Conservation (phyloP, 2,888 invertebrate genomes). For the Mythimna pallens region DNA sequence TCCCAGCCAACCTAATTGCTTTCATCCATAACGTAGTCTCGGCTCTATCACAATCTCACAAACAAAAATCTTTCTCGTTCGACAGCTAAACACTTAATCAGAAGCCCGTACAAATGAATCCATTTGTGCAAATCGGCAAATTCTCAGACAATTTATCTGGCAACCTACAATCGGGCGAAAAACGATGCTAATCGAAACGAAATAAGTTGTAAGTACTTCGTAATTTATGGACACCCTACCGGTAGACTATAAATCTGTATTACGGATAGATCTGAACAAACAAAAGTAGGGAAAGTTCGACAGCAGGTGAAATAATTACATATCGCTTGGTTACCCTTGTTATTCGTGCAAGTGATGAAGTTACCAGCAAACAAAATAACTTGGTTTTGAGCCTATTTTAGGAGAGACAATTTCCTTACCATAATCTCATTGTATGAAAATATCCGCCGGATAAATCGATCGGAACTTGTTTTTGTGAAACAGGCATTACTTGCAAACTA, state of each 20-base stretch:
- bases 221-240: conserved; percentile 49
- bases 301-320: conserved; percentile 54
- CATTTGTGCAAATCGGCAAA: conserved; percentile 50
- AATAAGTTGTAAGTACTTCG: conserved; percentile 54
- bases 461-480: neutral
- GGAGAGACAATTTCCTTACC: neutral
- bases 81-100: conserved; percentile 18
- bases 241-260: conserved; percentile 49
- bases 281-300: conserved; percentile 54
- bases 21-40: neutral
- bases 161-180: conserved; percentile 40
- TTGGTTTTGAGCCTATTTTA: neutral
- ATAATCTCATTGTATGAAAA: neutral
- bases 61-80: conserved; percentile 31
- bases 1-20: conserved; percentile 11
- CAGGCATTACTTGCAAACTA: no score
- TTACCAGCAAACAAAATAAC: conserved; percentile 11
- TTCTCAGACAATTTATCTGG: conserved; percentile 37
- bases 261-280: conserved; percentile 47
- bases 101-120: conserved; percentile 39
- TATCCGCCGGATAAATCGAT: neutral
- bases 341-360: conserved; percentile 18
- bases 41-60: conserved; percentile 11
- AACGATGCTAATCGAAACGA: conserved; percentile 46
- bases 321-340: conserved; percentile 43